Evolutionary conservation across 2,888 invertebrate species (phyloP), one percentile per base, ranked within the genome.

Genomic region (Carcina quercana): DNA sequence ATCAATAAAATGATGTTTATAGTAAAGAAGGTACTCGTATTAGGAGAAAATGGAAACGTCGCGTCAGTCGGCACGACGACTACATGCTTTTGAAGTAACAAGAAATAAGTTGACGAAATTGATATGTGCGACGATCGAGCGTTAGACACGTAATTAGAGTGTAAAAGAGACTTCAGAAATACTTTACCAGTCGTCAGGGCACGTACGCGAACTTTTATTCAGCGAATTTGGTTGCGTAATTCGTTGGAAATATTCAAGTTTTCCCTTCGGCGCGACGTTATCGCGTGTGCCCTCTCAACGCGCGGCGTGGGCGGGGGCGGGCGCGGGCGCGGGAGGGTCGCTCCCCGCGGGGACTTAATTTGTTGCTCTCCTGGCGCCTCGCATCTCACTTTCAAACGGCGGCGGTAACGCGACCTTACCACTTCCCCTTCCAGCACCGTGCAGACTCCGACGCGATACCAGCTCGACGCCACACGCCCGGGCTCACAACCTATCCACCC

Each of bases 351-450:
- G 75, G 75, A 74, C 79, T 79, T 83, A 83, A 83, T 83, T 83
- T 83, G 82, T 83, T 82, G 82, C 80, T 80, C 82, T 80, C 82
- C 72, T 76, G 82, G 75, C 82, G 78, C 82, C 78, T 74, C 72
- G 75, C 72, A 70, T 82, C 80, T 82, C 80, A 76, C 75, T 82
- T 82, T 75, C 82, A 76, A 78, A 76, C 75, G 74, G 71, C 69
- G 82, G 30, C 12, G 31, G 31, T 80, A 79, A 82, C 73, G 67
- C 75, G 74, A 83, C 79, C 83, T 79, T 66, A 70, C 72, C 71
- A 62, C 66, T 67, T 66, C 69, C 73, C 74, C 69, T 66, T 54
- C 59, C 50, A 52, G 46, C 60, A 55, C 57, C 59, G 55, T 65
- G 63, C 65, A 61, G 52, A 59, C 60, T n/a, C n/a, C n/a, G n/a